These are phyloP conservation scores for Eupeodes latifasciatus DNA, from an alignment of 2,888 invertebrate species.

Conservation along the genomic window DNA sequence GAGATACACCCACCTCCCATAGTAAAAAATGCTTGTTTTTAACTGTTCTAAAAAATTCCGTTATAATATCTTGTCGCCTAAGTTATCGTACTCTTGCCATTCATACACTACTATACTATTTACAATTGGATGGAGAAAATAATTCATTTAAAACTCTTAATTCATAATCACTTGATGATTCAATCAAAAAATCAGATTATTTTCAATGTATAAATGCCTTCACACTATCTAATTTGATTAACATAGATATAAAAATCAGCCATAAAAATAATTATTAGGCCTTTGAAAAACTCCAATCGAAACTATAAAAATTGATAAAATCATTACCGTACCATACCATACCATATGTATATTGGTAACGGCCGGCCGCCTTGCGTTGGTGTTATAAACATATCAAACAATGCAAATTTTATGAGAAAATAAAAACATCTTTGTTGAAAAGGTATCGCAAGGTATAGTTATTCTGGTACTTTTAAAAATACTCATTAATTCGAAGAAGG, in stretches of 20 bases:
- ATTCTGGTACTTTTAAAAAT: background rate
- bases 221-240: background rate
- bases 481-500: slow-evolving; percentile 11
- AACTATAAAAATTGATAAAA: slow-evolving; percentile 1
- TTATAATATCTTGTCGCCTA: no score
- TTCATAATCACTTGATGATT: no score
- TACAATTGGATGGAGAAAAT: no score
- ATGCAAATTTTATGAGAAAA: slow-evolving; percentile 20
- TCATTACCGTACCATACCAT: background rate
- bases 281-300: background rate
- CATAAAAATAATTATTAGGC: background rate
- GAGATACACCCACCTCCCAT: no score
- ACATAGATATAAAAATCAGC: background rate
- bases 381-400: slow-evolving; percentile 19
- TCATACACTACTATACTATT: no score
- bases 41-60: no score
- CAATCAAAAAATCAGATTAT: slow-evolving; percentile 1
- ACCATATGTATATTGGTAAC: background rate
- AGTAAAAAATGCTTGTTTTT: no score
- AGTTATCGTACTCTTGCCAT: no score
- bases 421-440: background rate
- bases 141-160: no score
- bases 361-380: background rate
- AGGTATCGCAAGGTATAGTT: background rate
- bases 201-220: background rate